Evolutionary conservation across 2,797 vertebrate genomes (phyloP), one percentile per base, ranked within the genome.

Genomic region (Hemibagrus guttatus): DNA sequence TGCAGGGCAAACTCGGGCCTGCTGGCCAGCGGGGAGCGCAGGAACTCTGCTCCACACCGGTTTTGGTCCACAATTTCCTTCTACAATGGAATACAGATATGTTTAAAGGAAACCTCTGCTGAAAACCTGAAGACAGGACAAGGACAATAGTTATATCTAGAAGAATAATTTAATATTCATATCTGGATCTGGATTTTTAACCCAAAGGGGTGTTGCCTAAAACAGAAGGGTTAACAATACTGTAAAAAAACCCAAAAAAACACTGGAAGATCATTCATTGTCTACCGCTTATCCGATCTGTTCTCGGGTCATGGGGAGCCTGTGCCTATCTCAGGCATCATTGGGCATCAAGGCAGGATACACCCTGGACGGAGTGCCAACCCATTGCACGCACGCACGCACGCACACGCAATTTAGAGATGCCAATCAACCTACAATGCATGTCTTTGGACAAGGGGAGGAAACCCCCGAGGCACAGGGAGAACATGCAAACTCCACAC

Each of bases 21-120:
- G 91, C 97, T 98, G 91, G 97, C 97, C 93, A 98, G 91, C 2
- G 98, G 98, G 68, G 98, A 98, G 0, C 97, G 97, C 31, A 96
- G 91, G 84, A 95, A 95, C 87, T 96, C 95, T 5, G 90, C 95
- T 26, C 96, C 95, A 31, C 96, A 96, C 85, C 91, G 93, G 85
- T 79, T 93, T 26, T 21, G 54, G 56, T 92, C 86, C 88, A 94
- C 69, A 0, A 89, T 92, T 2, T 94, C 86, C 61, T 94, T 95
- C 95, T 96, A 91, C 72, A 90, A 82, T 75, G 11, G 46, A 81
- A 9, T 61, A 19, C 35, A 31, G 7, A 46, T 6, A 14, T 4
- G 6, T 49, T 31, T 46, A 28, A 81, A 71, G 13, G 11, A 49
- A 68, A 35, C 16, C 19, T 21, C 61, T 58, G 28, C 11, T 72